Base-by-base conservation (phyloP, 2,113 vertebrate genomes). In the Mirza zaza region DNA sequence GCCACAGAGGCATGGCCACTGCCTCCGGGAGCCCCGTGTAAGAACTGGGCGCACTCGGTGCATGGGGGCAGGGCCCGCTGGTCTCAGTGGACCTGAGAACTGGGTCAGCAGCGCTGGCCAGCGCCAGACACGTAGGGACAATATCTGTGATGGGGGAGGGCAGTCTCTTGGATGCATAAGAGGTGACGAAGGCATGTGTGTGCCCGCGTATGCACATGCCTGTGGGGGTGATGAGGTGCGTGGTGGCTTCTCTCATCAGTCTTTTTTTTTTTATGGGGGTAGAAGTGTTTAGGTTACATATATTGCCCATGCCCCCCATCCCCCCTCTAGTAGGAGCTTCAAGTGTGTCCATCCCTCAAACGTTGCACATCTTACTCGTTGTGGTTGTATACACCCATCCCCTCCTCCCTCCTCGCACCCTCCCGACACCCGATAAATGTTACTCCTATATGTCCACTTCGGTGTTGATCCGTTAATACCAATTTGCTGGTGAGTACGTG, bases 61-160 rank as follows among this genome's bases (percentile, higher is more conserved):
- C 45, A n/a, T 12, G 2, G 7, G 23, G 39, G 32, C 15, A 34
- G 29, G 61, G 61, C 3, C 23, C 45, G 7, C 77, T 52, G 55
- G 6, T 34, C 25, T 87, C 76, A 39, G 27, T 25, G 14, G 23
- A 39, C 25, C 76, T n/a, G 39, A 9, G 13, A 25, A 18, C 10
- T 4, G 65, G 4, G n/a, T 12, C 7, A 4, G 27, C 21, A 52
- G 6, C 14, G 0, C 11, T 1, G 48, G 27, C 32, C 32, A 8
- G 3, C 12, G 0, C 48, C 12, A 21, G 39, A 23, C 3, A 0
- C 3, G 8, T 15, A 39, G 34, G 34, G 59, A 59, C 2, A 6
- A 20, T 32, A 17, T 6, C 9, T 50, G 23, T 27, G 39, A 10
- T 1, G 25, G 32, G 25, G 67, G 17, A 6, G 8, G 10, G 7